phyloP scores from a whole-genome alignment of 2,113 vertebrate genomes.

The Falcunculus frontatus region DNA sequence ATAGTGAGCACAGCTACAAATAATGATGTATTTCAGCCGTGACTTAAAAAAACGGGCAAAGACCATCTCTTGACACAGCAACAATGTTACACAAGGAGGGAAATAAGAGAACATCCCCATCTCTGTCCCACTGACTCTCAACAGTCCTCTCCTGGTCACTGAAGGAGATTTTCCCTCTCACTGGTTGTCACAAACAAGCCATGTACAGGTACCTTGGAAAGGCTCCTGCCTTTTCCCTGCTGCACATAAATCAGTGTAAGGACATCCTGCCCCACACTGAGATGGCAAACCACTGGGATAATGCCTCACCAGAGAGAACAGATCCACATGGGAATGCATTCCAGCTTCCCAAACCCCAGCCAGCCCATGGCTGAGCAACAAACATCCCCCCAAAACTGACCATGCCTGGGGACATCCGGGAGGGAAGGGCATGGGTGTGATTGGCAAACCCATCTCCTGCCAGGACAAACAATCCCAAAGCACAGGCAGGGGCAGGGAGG shows the following conservation, averaged over 20 bases:
- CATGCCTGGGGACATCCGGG: neutral
- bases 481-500: accelerated
- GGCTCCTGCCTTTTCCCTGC: neutral
- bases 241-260: neutral
- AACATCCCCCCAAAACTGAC: neutral
- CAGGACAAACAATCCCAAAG: neutral
- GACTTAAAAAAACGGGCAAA: neutral
- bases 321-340: neutral
- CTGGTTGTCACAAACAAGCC: neutral
- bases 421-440: too few relatives aligned
- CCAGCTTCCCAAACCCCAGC: neutral
- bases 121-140: neutral
- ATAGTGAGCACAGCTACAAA: neutral
- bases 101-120: neutral
- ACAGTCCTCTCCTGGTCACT: neutral
- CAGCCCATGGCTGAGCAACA: neutral
- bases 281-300: neutral
- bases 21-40: neutral
- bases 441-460: neutral
- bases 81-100: neutral
- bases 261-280: neutral
- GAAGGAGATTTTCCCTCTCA: neutral
- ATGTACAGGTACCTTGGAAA: neutral
- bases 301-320: neutral
- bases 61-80: neutral